These are phyloP conservation scores for Drosophila diplacantha DNA, from an alignment of 2,888 invertebrate genomes.

Conservation along the genomic window DNA sequence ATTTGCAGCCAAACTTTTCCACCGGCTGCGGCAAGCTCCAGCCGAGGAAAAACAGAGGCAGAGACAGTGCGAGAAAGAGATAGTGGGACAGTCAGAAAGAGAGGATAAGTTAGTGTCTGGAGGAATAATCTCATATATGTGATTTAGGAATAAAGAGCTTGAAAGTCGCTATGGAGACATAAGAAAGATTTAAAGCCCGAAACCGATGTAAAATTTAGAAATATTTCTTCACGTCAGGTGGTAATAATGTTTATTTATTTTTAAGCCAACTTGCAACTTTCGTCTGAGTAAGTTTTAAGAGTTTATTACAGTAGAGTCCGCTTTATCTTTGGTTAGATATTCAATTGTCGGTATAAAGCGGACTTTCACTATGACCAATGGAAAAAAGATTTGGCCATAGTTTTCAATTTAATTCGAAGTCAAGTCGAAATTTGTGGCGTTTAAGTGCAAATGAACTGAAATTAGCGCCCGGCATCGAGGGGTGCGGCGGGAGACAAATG, in stretches of 20 bases:
- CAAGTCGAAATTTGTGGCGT: slow-evolving; percentile 51
- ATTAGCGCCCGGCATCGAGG: slow-evolving; percentile 54
- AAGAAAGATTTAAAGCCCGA: slow-evolving; percentile 21
- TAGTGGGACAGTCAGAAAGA: not conserved
- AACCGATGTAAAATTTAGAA: no score
- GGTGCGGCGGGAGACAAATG: slow-evolving; percentile 54
- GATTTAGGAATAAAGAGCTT: slow-evolving; percentile 23
- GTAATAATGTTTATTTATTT: not conserved
- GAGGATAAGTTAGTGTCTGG: not conserved
- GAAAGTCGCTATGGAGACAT: slow-evolving; percentile 49
- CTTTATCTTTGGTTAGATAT: no score
- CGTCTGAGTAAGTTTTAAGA: not conserved
- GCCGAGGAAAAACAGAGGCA: not conserved
- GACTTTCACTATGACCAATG: not conserved
- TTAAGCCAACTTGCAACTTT: not conserved
- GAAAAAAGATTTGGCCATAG: slow-evolving; percentile 23
- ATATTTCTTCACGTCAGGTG: not conserved
- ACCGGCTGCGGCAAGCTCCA: slow-evolving; percentile 17
- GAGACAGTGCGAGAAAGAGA: not conserved
- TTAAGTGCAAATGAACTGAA: slow-evolving; percentile 63
- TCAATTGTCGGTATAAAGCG: accelerated
- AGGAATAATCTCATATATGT: slow-evolving; percentile 9
- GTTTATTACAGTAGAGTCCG: no score
- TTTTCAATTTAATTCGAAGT: slow-evolving; percentile 49
- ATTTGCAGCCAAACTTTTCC: slow-evolving; percentile 53